Base-by-base conservation (phyloP, 2,797 vertebrate species). In the Semaprochilodus insignis region DNA sequence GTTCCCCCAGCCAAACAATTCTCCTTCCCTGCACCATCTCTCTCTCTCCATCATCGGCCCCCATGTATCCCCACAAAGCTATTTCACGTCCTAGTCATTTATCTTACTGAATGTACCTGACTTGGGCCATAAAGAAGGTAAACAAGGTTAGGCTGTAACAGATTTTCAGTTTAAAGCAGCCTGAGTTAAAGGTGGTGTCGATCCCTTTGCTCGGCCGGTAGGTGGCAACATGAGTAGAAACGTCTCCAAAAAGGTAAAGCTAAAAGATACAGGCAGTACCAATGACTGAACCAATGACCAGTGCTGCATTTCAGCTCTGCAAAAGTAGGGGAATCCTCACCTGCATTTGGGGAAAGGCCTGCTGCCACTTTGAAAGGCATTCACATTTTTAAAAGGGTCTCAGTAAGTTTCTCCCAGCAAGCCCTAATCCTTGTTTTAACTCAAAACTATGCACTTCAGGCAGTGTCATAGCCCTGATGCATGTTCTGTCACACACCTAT, bases 1-100 rank as follows among this genome's bases (percentile, higher is more conserved):
- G 23, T 67, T 73, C 73, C 78, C 73, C 25, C 5, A 78, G 74
- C 77, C 77, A 78, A 79, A 88, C 54, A 51, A 59, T 57, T 40
- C 65, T 48, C 48, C 83, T 78, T 65, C 77, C 71, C 34, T 66
- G 74, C 52, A 71, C 27, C 78, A 85, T 86, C 85, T 79, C 71
- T 83, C 71, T 83, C 78, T 78, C 60, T 80, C 17, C 74, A 69
- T 75, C 72, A 83, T 80, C 82, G 62, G 77, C 55, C n/a, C 31
- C 48, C 55, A 63, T 40, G n/a, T 40, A 40, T 62, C 36, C 62
- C 62, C 62, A 59, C 60, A 62, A 27, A 75, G 71, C 76, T 54
- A 74, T 75, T 83, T 31, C 25, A 19, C 27, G 16, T 67, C 51
- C 31, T 57, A 40, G 57, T 19, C 59, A 66, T 78, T 78, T 57